These are phyloP conservation scores for Endomychus coccineus DNA, from an alignment of 2,888 invertebrate species.

Conservation along the genomic window DNA sequence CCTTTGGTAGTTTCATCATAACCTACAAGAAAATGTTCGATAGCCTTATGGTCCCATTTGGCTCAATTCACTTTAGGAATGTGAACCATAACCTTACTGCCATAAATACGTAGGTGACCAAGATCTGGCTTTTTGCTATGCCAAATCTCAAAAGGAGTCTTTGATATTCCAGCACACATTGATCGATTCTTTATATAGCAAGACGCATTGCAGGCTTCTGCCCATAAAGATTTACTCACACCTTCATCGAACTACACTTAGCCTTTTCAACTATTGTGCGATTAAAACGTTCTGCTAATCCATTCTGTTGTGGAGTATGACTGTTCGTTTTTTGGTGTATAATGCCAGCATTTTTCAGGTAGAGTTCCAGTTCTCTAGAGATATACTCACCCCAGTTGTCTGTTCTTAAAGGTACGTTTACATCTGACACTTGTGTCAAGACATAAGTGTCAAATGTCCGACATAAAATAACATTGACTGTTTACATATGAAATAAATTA, in stretches of 20 bases:
- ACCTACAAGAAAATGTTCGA: slow-evolving; percentile 18
- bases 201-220: slow-evolving; percentile 13
- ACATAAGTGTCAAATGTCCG: no score
- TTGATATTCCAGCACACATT: slow-evolving; percentile 4
- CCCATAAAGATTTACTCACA: slow-evolving; percentile 11
- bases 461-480: no score
- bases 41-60: slow-evolving; percentile 21
- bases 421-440: no score
- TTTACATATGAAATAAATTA: no score
- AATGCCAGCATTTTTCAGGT: slow-evolving; percentile 20
- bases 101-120: no score
- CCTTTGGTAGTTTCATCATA: slow-evolving; percentile 21
- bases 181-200: slow-evolving; percentile 10
- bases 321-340: slow-evolving; percentile 22
- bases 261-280: slow-evolving; percentile 20
- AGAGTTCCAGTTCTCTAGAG: no score
- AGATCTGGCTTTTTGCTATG: slow-evolving; percentile 12
- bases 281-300: slow-evolving; percentile 20
- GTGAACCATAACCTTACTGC: slow-evolving; percentile 16
- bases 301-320: slow-evolving; percentile 27
- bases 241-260: slow-evolving; percentile 10
- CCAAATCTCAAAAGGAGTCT: slow-evolving; percentile 10
- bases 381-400: no score
- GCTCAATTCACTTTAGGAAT: slow-evolving; percentile 16
- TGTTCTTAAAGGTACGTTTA: no score